Evolutionary conservation across 2,113 vertebrate genomes (phyloP), one percentile per base, ranked within the genome.

Genomic region (Plestiodon gilberti): DNA sequence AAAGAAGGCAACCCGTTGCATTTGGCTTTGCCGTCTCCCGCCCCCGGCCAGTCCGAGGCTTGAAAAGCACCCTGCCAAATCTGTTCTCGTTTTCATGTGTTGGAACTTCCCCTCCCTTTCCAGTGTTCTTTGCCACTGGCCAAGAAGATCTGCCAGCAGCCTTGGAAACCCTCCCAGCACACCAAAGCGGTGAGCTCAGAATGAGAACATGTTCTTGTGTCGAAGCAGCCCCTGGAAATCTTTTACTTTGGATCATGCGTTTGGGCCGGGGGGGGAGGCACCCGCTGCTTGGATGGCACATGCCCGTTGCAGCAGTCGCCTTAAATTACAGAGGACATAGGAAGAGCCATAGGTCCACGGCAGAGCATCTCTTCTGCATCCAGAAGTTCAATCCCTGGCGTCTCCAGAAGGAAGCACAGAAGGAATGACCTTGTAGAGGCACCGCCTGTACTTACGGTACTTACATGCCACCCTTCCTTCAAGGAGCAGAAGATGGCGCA

Each of bases 131-230:
- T 30, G 6, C 30, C 17, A 0, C 20, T 35, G 89, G 95, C 94
- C 96, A 96, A 96, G 94, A 95, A 91, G 30, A 8, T 87, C 89
- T 95, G 94, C 94, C 95, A 94, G 94, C 30, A 91, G 86, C 90
- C 91, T 89, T 86, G 84, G 93, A 93, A 92, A 90, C 92, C 43
- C 43, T 88, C 91, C 91, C 89, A 78, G 89, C 89, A 74, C 87
- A 91, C 89, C 43, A 55, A 87, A 83, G 88, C 64, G 88, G 90
- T 80, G 83, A 79, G 83, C 86, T 78, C 74, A 59, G 87, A 85
- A 85, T 35, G 70, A 79, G 87, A 81, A 52, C 22, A n/a, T 0
- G 23, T 75, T 2, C 88, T 43, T 33, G 22, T 0, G 85, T 74
- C 84, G 25, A 82, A 67, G 57, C 0, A 6, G 38, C 38, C 22